These are phyloP conservation scores for Parauchenoglanis ngamensis DNA, from an alignment of 2,797 vertebrate species.

Conservation along the genomic window DNA sequence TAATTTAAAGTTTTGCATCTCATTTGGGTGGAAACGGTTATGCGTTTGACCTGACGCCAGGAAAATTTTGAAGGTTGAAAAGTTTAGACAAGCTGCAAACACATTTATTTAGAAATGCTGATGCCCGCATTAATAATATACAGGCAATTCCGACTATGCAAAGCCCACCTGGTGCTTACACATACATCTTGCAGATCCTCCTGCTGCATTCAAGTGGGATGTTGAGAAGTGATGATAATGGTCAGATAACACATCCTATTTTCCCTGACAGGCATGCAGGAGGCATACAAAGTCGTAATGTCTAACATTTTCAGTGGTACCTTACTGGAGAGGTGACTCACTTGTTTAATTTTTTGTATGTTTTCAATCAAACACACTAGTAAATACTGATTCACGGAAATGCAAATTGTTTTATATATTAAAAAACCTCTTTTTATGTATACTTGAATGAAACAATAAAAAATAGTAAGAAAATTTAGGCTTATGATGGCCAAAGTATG, in stretches of 20 bases:
- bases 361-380: neutral
- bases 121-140: slow-evolving; percentile 44
- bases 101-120: slow-evolving; percentile 38
- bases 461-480: neutral
- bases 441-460: neutral
- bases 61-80: slow-evolving; percentile 27
- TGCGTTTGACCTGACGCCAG: slow-evolving; percentile 35
- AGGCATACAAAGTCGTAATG: neutral
- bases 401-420: neutral
- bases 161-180: slow-evolving; percentile 40
- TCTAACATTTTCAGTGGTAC: neutral
- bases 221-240: slow-evolving; percentile 10
- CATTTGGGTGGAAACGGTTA: neutral
- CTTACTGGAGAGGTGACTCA: neutral
- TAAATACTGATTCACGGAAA: neutral
- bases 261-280: neutral
- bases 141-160: slow-evolving; percentile 33
- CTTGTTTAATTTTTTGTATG: too few relatives aligned
- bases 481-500: neutral
- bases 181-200: slow-evolving; percentile 17
- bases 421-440: too few relatives aligned
- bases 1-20: neutral
- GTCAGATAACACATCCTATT: slow-evolving; percentile 16
- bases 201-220: slow-evolving; percentile 3
- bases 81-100: slow-evolving; percentile 18